phyloP scores from a whole-genome alignment of 2,888 invertebrate species.

The Epirrhoe alternata region DNA sequence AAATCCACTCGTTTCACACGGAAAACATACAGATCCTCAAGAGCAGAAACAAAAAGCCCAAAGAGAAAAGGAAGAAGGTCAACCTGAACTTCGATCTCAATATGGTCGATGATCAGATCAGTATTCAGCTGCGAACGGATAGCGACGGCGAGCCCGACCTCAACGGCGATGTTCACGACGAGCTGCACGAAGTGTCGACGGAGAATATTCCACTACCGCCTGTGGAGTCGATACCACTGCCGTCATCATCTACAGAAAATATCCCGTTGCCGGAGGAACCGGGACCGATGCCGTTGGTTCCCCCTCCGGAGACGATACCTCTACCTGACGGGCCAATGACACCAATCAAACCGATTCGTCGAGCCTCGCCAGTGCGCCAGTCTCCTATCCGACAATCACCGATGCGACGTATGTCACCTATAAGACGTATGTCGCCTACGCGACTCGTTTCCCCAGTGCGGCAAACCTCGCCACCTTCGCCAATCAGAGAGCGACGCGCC shows the following conservation, averaged over 20 bases:
- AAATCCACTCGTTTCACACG: conserved; percentile 86
- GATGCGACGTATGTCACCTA: conserved; percentile 4
- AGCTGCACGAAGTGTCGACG: conserved; percentile 65
- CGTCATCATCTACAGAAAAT: conserved; percentile 62
- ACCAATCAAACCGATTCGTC: conserved; percentile 44
- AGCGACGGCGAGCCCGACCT: conserved; percentile 63
- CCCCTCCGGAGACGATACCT: conserved; percentile 72
- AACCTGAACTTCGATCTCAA: conserved; percentile 82
- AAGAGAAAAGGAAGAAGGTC: conserved; percentile 83
- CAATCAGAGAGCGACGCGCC: conserved; percentile 3
- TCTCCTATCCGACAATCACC: conserved; percentile 7
- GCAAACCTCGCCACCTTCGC: conserved; percentile 16
- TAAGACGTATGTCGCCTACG: conserved; percentile 8
- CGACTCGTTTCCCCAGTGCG: conserved; percentile 9
- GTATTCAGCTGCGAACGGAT: conserved; percentile 77
- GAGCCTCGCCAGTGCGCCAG: conserved; percentile 20
- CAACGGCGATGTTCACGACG: conserved; percentile 73
- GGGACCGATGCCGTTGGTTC: conserved; percentile 62
- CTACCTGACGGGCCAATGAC: conserved; percentile 72
- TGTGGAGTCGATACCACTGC: conserved; percentile 78
- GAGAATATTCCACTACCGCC: conserved; percentile 76
- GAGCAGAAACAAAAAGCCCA: conserved; percentile 85
- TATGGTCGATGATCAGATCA: conserved; percentile 82
- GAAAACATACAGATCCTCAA: conserved; percentile 86
- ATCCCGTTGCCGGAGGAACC: conserved; percentile 75